Base-by-base conservation (phyloP, 2,797 vertebrate species). In the Clarias pachynema region DNA sequence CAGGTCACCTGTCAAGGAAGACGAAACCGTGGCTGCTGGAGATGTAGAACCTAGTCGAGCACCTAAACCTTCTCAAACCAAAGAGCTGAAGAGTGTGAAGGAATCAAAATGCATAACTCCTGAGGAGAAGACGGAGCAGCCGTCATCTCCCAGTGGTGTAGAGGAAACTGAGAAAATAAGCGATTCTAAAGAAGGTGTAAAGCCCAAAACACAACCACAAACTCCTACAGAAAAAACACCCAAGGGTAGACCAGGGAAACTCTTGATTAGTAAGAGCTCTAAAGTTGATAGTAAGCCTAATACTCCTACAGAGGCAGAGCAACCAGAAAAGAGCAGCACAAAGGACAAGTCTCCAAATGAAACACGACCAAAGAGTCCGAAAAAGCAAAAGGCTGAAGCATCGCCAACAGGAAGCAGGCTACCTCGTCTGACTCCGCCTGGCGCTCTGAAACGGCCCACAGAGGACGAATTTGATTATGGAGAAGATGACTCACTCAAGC, bases 401-500 rank as follows among this genome's bases (percentile, higher is more conserved):
- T 91, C 89, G 89, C 87, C 89, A 88, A 83, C 91, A 92, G 95
- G 92, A 91, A 91, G 79, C 66, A 80, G 88, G 31, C 72, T 89
- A 49, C 86, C 89, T 57, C 86, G 49, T 57, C 82, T 70, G 24
- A 73, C 73, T 29, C 68, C 62, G 73, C 37, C 66, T 40, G 87
- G 78, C 57, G 37, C 84, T 85, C 84, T 88, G 0, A 94, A 91
- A 88, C 86, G 74, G 59, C 53, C 89, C 34, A 59, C 89, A 66
- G 93, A 92, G 88, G 90, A 87, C 88, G 92, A 88, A 84, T 72
- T 65, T 10, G 86, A 79, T 82, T 86, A 66, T 0, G 90, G 91
- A 66, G 93, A 94, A 22, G 87, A 66, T 79, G 91, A 91, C 62
- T 87, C 91, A 66, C 37, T 62, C 3, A 81, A 83, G 73, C 60